A percentile compares a stretch with the other conserved stretches of the same genome.
Conservation (phyloP, 2,797 vertebrate genomes). For the Gambusia yucatana region DNA sequence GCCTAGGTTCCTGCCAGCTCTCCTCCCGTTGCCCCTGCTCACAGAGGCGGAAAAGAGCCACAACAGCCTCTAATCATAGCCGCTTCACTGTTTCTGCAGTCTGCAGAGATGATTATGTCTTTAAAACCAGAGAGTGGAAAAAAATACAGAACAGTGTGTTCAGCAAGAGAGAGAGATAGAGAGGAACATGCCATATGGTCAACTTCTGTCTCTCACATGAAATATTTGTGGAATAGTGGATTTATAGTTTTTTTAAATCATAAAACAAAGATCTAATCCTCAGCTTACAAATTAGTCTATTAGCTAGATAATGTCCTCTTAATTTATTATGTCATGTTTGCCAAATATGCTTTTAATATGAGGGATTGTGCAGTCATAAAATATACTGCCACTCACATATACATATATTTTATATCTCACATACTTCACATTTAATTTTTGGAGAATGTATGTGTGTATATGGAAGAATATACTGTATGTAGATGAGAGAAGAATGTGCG, state of each 20-base stretch:
- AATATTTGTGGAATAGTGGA: not conserved
- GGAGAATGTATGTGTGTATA: too few relatives aligned
- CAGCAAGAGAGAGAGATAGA: not conserved
- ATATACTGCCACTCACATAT: too few relatives aligned
- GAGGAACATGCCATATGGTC: conserved; percentile 8
- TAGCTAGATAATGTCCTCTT: too few relatives aligned
- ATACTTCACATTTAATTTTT: too few relatives aligned
- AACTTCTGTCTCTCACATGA: not conserved
- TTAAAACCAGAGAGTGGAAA: conserved; percentile 23
- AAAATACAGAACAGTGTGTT: conserved; percentile 8
- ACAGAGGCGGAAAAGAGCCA: conserved; percentile 48
- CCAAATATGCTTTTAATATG: too few relatives aligned
- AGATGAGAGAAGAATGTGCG: too few relatives aligned
- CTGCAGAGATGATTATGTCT: conserved; percentile 43
- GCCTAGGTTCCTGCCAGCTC: conserved; percentile 42
- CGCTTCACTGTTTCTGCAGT: conserved; percentile 39
- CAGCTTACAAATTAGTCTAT: not conserved
- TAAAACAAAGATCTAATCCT: not conserved
- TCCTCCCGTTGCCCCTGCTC: conserved; percentile 39
- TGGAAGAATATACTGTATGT: too few relatives aligned
- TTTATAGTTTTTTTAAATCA: not conserved
- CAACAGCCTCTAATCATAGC: conserved; percentile 50
- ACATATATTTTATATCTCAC: too few relatives aligned
- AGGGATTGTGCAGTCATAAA: too few relatives aligned
- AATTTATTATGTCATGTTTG: too few relatives aligned